These are phyloP conservation scores for Parnassius apollo DNA, from an alignment of 2,888 invertebrate species.

Conservation along the genomic window DNA sequence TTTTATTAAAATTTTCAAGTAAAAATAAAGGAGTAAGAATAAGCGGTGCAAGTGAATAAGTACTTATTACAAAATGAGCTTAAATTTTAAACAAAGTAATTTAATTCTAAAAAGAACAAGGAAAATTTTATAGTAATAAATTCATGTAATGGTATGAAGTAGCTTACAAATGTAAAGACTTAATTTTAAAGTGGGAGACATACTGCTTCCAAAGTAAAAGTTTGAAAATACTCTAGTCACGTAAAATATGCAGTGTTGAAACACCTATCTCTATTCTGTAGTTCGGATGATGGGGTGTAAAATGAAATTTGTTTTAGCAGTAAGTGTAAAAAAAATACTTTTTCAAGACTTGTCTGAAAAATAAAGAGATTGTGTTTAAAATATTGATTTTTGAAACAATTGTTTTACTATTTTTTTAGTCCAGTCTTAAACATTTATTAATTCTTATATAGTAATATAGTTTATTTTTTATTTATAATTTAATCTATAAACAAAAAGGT, in stretches of 20 bases:
- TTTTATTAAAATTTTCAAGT: too few relatives aligned
- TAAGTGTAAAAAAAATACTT: background rate
- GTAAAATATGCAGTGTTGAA: background rate
- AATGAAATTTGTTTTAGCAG: background rate
- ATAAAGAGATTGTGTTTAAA: too few relatives aligned
- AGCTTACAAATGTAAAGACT: background rate
- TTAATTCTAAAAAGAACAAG: background rate
- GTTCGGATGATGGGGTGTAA: background rate
- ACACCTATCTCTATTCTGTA: background rate
- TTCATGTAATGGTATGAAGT: background rate
- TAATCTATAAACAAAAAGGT: too few relatives aligned
- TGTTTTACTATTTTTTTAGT: too few relatives aligned
- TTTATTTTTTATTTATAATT: too few relatives aligned
- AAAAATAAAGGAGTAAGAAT: too few relatives aligned
- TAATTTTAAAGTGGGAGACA: background rate
- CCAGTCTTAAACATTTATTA: too few relatives aligned
- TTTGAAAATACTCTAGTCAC: background rate
- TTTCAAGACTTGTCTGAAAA: background rate
- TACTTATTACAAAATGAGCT: too few relatives aligned
- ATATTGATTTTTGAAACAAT: too few relatives aligned
- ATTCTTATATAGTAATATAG: too few relatives aligned
- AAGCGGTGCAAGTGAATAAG: too few relatives aligned
- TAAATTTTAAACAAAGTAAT: too few relatives aligned
- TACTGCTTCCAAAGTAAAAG: background rate
- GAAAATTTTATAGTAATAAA: background rate